Conservation (phyloP, 2,113 vertebrate genomes). For the Nibea coibor region DNA sequence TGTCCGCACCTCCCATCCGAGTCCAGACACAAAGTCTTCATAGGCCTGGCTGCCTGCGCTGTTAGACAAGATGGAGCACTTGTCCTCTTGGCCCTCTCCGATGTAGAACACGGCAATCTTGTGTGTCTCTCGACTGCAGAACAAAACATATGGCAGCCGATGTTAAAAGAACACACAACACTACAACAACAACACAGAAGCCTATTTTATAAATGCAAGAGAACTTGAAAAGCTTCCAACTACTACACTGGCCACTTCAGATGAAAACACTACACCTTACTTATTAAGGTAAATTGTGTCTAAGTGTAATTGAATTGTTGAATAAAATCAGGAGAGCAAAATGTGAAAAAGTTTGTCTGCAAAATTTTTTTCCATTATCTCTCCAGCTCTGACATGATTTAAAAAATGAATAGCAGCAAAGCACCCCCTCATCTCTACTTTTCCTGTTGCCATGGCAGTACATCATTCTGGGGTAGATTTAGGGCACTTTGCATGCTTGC, state of each 20-base stretch:
- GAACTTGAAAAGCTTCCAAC: constrained; percentile 28
- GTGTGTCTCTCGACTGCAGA: constrained; percentile 94
- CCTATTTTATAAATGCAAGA: background rate
- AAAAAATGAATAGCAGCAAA: constrained; percentile 27
- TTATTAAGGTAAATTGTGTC: constrained; percentile 23
- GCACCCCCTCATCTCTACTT: background rate
- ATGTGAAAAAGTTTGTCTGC: background rate
- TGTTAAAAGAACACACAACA: constrained; percentile 13
- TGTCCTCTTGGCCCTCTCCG: constrained; percentile 97
- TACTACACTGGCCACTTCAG: background rate
- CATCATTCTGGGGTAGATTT: constrained; percentile 47
- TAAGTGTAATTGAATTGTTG: background rate
- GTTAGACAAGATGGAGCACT: constrained; percentile 97
- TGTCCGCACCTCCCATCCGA: constrained; percentile 95
- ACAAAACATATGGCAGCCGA: constrained; percentile 13
- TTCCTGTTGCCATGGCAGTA: constrained; percentile 74
- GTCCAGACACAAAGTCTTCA: constrained; percentile 97
- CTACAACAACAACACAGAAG: background rate
- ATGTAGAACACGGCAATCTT: constrained; percentile 99
- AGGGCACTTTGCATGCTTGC: constrained; percentile 72
- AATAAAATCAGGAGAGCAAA: constrained; percentile 26
- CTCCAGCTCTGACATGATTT: constrained; percentile 30
- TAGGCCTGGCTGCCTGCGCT: constrained; percentile 93
- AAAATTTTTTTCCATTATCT: background rate
- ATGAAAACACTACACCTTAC: constrained; percentile 4